phyloP scores from a whole-genome alignment of 35 echinoderm and acorn worm genomes.

The Patiria miniata region DNA sequence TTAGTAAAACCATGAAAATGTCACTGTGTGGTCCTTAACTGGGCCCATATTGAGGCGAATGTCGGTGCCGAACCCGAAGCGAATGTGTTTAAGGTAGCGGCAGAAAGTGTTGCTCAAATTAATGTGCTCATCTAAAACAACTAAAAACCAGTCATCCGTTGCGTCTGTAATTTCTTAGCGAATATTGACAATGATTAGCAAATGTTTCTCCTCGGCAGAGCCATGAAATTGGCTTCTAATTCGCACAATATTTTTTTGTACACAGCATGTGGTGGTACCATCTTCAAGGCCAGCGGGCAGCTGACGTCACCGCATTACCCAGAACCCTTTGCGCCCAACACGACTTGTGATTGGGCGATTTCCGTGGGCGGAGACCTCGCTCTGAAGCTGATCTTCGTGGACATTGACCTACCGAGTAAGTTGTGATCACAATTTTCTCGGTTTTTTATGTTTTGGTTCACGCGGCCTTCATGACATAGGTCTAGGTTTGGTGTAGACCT shows the following conservation, averaged over 20 bases:
- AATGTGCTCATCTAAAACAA: no score
- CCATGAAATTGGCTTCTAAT: no score
- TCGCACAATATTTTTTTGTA: not conserved
- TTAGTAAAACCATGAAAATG: not conserved
- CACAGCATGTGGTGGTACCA: constrained; percentile 76
- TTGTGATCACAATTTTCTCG: no score
- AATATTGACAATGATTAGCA: no score
- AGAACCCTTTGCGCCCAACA: constrained; percentile 44
- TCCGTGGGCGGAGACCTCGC: constrained; percentile 53
- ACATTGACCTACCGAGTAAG: constrained; percentile 81
- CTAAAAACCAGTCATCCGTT: no score
- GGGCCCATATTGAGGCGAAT: no score
- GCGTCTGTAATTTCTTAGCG: no score
- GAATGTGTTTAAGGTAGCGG: no score
- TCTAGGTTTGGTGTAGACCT: not conserved
- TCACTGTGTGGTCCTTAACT: no score
- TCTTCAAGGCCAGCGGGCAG: constrained; percentile 65
- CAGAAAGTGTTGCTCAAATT: no score
- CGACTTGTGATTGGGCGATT: constrained; percentile 85
- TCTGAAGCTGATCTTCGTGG: constrained; percentile 58
- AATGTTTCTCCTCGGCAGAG: no score
- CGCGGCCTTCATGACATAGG: not conserved
- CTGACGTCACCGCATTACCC: constrained; percentile 78
- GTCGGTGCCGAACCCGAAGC: no score
- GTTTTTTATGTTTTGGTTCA: not conserved